These are phyloP conservation scores for Helicolenus hilgendorfi DNA, from an alignment of 2,797 vertebrate species.

Conservation along the genomic window DNA sequence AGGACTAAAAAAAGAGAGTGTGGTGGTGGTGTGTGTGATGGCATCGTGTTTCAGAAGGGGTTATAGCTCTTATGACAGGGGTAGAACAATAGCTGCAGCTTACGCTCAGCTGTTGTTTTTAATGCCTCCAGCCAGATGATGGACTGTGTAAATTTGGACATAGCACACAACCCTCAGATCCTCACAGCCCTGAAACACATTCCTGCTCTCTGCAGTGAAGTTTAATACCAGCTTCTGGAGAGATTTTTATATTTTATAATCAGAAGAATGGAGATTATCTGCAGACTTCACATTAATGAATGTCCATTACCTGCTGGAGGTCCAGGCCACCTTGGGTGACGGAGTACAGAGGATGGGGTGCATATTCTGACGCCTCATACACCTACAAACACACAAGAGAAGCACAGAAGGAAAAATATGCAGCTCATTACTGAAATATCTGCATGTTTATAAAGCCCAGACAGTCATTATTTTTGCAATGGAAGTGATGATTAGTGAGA, in stretches of 20 bases:
- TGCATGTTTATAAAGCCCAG: background rate
- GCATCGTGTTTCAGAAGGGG: conserved; percentile 79
- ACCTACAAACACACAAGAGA: conserved; percentile 64
- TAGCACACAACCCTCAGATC: conserved; percentile 58
- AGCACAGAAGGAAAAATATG: background rate
- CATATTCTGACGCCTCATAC: conserved; percentile 85
- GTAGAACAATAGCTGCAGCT: conserved; percentile 87
- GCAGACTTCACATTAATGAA: background rate
- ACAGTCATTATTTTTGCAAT: background rate
- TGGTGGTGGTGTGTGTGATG: conserved; percentile 52
- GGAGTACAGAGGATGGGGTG: conserved; percentile 86
- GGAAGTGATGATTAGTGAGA: background rate
- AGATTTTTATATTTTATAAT: background rate
- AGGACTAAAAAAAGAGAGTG: conserved; percentile 70
- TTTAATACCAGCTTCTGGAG: background rate
- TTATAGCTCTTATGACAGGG: conserved; percentile 77
- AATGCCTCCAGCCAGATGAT: conserved; percentile 80
- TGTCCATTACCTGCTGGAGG: conserved; percentile 84
- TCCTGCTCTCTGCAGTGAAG: background rate
- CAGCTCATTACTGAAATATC: conserved; percentile 4
- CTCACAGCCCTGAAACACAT: conserved; percentile 30
- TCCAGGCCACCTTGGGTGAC: conserved; percentile 85
- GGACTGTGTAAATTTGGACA: conserved; percentile 81
- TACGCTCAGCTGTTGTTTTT: conserved; percentile 88
- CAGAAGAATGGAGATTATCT: conserved; percentile 4